Percentiles rank a stretch among this genome's conserved stretches.
Evolutionary conservation across 2,113 vertebrate species (phyloP).

Genomic region (Scartelaos histophorus): DNA sequence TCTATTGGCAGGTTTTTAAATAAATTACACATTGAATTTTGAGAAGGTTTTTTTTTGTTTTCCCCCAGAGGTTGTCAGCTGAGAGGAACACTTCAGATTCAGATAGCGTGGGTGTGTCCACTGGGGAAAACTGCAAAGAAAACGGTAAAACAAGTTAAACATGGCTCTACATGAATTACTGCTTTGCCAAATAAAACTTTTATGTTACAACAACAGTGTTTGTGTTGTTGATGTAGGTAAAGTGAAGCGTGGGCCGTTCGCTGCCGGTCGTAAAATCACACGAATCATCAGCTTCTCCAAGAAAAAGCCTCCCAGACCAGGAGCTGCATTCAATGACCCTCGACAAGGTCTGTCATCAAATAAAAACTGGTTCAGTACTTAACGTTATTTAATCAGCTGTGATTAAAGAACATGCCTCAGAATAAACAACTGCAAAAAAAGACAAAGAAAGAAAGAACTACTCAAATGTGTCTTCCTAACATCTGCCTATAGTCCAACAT

Average conservation of each 20-base stretch:
- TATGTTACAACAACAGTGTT: neutral
- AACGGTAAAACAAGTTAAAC: conserved; percentile 75
- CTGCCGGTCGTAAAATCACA: conserved; percentile 93
- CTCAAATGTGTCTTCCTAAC: too few species aligned
- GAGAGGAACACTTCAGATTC: conserved; percentile 92
- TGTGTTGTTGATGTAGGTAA: conserved; percentile 75
- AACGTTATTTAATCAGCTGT: too few species aligned
- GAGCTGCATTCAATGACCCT: conserved; percentile 83
- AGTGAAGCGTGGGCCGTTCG: conserved; percentile 87
- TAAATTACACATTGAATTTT: conserved; percentile 3
- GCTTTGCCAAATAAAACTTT: neutral
- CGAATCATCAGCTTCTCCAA: conserved; percentile 97
- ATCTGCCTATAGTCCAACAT: too few species aligned
- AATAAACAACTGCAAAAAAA: neutral
- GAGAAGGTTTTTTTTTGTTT: too few species aligned
- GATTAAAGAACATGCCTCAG: neutral
- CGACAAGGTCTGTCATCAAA: conserved; percentile 81
- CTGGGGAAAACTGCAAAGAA: conserved; percentile 80
- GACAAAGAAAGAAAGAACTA: too few species aligned
- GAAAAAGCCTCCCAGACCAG: conserved; percentile 83
- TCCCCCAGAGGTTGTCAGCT: conserved; percentile 82
- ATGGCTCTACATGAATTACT: neutral
- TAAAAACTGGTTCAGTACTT: neutral
- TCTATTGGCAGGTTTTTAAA: neutral
- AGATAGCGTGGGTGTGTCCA: conserved; percentile 78